These are phyloP conservation scores for Desoria tigrina DNA, from an alignment of 2,888 invertebrate genomes.

Conservation along the genomic window DNA sequence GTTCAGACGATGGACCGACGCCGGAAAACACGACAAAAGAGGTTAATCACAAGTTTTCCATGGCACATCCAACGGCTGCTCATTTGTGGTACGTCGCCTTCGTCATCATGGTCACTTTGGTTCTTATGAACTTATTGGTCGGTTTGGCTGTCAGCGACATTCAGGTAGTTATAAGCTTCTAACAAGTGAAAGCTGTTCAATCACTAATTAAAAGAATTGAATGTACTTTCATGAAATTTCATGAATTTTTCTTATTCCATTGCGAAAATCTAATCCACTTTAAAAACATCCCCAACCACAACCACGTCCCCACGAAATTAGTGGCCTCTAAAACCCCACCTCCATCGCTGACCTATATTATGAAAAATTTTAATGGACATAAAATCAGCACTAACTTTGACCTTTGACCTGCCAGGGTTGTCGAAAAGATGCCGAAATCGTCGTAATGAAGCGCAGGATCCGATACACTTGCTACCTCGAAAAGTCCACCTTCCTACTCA, in stretches of 20 bases:
- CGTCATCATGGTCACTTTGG: slow-evolving; percentile 40
- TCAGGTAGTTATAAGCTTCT: slow-evolving; percentile 24
- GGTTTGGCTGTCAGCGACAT: slow-evolving; percentile 47
- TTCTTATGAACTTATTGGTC: slow-evolving; percentile 43
- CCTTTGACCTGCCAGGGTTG: no score
- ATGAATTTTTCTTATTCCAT: no score
- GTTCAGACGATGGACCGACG: background rate
- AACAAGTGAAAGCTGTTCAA: background rate
- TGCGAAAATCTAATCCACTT: no score
- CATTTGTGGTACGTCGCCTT: slow-evolving; percentile 42
- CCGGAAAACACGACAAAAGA: background rate
- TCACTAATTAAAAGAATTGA: background rate
- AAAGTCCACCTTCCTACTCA: slow-evolving; percentile 32
- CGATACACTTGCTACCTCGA: slow-evolving; percentile 44
- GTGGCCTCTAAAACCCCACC: no score
- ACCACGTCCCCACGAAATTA: no score
- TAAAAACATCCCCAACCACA: no score
- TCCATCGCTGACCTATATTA: no score
- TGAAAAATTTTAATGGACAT: no score
- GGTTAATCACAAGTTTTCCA: background rate
- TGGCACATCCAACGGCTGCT: slow-evolving; percentile 22
- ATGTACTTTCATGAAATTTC: background rate
- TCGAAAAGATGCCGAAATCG: slow-evolving; percentile 41
- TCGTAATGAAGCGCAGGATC: slow-evolving; percentile 43
- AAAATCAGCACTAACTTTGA: no score